Percentiles rank a stretch among this genome's conserved stretches.
phyloP scores from a whole-genome alignment of 2,888 invertebrate species.

The Andrena haemorrhoa region DNA sequence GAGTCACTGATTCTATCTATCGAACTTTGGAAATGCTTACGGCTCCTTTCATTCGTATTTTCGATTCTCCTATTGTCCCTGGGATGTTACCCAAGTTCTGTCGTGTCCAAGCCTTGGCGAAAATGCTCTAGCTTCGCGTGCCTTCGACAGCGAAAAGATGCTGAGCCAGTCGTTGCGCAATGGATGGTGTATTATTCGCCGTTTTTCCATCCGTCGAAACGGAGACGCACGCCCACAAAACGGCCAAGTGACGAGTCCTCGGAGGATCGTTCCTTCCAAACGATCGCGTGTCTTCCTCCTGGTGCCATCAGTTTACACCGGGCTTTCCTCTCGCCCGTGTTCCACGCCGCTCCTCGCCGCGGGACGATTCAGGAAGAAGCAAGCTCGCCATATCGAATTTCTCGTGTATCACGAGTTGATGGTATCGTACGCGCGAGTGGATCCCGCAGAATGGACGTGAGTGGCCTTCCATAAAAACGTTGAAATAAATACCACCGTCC shows the following conservation, averaged over 20 bases:
- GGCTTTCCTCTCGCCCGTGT: not conserved
- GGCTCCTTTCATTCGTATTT: not conserved
- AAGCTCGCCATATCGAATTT: constrained; percentile 45
- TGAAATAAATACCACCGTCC: constrained; percentile 4
- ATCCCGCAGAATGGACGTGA: constrained; percentile 66
- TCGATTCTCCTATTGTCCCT: not conserved
- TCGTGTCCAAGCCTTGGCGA: not conserved
- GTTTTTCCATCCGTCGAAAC: constrained; percentile 22
- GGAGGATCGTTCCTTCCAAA: constrained; percentile 15
- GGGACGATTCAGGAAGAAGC: constrained; percentile 47
- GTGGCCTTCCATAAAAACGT: constrained; percentile 43
- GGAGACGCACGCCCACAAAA: constrained; percentile 49
- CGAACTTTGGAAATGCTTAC: too few species aligned
- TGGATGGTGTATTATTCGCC: constrained; percentile 1
- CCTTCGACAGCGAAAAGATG: constrained; percentile 57
- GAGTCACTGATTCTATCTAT: not conserved
- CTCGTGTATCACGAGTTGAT: constrained; percentile 46
- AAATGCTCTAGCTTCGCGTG: constrained; percentile 54
- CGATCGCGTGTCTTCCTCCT: constrained; percentile 8
- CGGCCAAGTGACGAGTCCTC: constrained; percentile 49
- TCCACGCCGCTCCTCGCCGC: constrained; percentile 24
- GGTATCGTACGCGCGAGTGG: constrained; percentile 24
- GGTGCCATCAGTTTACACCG: constrained; percentile 6
- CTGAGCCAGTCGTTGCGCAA: constrained; percentile 74
- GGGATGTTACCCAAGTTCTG: not conserved